phyloP scores from a whole-genome alignment of 1,140 invertebrate genomes.

The Scaptodrosophila lebanonensis region DNA sequence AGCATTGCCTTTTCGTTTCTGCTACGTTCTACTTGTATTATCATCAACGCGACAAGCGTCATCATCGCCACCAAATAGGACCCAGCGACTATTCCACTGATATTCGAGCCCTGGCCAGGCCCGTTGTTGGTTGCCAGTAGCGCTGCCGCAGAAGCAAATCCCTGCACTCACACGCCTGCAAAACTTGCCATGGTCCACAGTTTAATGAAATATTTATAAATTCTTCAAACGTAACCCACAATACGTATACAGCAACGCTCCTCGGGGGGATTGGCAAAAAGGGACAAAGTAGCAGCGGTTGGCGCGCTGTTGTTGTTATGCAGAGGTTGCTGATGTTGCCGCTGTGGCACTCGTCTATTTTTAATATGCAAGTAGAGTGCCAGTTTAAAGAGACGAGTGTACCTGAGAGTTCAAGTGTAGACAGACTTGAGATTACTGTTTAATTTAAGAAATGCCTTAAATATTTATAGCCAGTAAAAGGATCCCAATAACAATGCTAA shows the following conservation, averaged over 20 bases:
- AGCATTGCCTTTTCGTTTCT: conserved; percentile 29
- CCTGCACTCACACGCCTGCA: conserved; percentile 40
- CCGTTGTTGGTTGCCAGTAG: too few relatives aligned
- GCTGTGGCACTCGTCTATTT: conserved; percentile 27
- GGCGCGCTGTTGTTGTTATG: neutral
- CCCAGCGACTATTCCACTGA: too few relatives aligned
- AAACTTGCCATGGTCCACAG: conserved; percentile 50
- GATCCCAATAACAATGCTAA: too few relatives aligned
- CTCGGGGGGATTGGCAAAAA: neutral
- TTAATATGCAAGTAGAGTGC: conserved; percentile 46
- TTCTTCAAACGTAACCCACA: conserved; percentile 53
- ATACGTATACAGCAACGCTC: conserved; percentile 16
- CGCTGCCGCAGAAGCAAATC: conserved; percentile 45
- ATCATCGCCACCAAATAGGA: too few relatives aligned
- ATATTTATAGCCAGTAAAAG: too few relatives aligned
- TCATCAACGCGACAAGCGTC: conserved; percentile 22
- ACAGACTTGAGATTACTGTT: too few relatives aligned
- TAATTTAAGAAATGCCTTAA: too few relatives aligned
- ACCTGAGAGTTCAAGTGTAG: conserved; percentile 45
- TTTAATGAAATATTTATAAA: conserved; percentile 61
- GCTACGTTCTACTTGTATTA: conserved; percentile 39
- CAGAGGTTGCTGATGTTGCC: neutral
- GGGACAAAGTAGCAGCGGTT: neutral
- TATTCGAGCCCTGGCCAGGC: too few relatives aligned
- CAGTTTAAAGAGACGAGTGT: conserved; percentile 25